Evolutionary conservation across 1,140 invertebrate genomes (phyloP).

Genomic region (Drosophila nigromelanica): DNA sequence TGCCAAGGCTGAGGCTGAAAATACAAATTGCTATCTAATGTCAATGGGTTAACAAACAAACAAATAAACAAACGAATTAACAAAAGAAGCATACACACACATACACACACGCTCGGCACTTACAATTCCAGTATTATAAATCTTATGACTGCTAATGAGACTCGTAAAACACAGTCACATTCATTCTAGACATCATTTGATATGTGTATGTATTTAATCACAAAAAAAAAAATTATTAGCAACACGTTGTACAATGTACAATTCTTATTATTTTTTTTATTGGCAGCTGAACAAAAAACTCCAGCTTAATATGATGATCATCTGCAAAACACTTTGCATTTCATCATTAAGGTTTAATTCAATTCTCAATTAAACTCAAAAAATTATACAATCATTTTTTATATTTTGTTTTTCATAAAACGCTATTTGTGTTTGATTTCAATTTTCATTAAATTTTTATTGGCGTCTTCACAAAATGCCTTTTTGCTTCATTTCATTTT

Average conservation of each 20-base stretch:
- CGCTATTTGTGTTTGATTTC: constrained; percentile 1
- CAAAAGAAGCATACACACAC: constrained; percentile 30
- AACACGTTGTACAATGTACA: constrained; percentile 46
- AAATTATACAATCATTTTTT: constrained; percentile 7
- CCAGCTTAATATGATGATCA: constrained; percentile 26
- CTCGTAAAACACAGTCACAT: constrained; percentile 56
- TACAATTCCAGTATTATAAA: constrained; percentile 47
- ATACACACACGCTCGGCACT: constrained; percentile 13
- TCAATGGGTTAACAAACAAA: constrained; percentile 52
- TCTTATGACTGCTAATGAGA: constrained; percentile 64
- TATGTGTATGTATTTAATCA: constrained; percentile 7
- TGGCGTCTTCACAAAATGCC: neutral
- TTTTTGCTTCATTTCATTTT: neutral
- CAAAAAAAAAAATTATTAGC: constrained; percentile 44
- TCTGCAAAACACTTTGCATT: constrained; percentile 44
- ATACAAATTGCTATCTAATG: constrained; percentile 49
- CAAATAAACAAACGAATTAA: constrained; percentile 35
- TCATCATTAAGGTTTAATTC: constrained; percentile 42
- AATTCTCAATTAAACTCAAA: constrained; percentile 21
- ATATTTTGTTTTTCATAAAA: neutral
- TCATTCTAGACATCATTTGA: constrained; percentile 24
- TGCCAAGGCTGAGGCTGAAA: constrained; percentile 34
- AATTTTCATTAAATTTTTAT: constrained; percentile 16
- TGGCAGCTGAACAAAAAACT: constrained; percentile 16
- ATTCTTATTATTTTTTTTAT: constrained; percentile 30